Evolutionary conservation across 2,797 vertebrate species (phyloP).

Genomic region (Danio aesculapii): DNA sequence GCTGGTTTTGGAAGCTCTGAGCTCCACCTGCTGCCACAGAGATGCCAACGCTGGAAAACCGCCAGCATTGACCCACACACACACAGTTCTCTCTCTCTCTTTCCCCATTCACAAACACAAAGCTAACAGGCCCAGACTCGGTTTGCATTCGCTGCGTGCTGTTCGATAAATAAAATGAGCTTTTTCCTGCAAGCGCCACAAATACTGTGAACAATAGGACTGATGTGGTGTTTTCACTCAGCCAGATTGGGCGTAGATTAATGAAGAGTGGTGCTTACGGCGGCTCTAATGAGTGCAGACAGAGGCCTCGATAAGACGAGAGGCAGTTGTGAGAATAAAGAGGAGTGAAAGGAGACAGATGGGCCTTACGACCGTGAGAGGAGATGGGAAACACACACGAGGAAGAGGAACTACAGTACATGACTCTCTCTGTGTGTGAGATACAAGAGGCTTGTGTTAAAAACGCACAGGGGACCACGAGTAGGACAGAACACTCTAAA

Average conservation of each 20-base stretch:
- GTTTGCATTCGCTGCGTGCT: slow-evolving; percentile 22
- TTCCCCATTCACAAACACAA: slow-evolving; percentile 65
- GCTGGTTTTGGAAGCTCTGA: slow-evolving; percentile 67
- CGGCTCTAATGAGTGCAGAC: slow-evolving; percentile 38
- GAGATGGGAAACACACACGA: slow-evolving; percentile 15
- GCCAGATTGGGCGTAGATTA: slow-evolving; percentile 40
- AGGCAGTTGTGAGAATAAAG: slow-evolving; percentile 42
- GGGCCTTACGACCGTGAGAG: slow-evolving; percentile 25
- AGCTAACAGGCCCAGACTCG: slow-evolving; percentile 37
- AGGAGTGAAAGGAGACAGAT: slow-evolving; percentile 49
- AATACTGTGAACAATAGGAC: slow-evolving; percentile 37
- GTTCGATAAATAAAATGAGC: slow-evolving; percentile 37
- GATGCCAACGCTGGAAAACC: slow-evolving; percentile 82
- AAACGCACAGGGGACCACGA: not conserved
- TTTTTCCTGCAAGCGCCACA: slow-evolving; percentile 31
- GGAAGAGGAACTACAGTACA: slow-evolving; percentile 6
- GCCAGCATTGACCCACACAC: slow-evolving; percentile 80
- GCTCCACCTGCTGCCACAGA: slow-evolving; percentile 88
- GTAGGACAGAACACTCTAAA: not conserved
- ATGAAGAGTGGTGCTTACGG: slow-evolving; percentile 33
- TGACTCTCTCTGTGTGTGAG: slow-evolving; percentile 19
- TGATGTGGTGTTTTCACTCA: slow-evolving; percentile 23
- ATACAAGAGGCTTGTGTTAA: not conserved
- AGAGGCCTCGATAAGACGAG: slow-evolving; percentile 32
- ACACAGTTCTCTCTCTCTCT: slow-evolving; percentile 29